Evolutionary conservation across 2,888 invertebrate genomes (phyloP).

Genomic region (Gnatocerus cornutus): DNA sequence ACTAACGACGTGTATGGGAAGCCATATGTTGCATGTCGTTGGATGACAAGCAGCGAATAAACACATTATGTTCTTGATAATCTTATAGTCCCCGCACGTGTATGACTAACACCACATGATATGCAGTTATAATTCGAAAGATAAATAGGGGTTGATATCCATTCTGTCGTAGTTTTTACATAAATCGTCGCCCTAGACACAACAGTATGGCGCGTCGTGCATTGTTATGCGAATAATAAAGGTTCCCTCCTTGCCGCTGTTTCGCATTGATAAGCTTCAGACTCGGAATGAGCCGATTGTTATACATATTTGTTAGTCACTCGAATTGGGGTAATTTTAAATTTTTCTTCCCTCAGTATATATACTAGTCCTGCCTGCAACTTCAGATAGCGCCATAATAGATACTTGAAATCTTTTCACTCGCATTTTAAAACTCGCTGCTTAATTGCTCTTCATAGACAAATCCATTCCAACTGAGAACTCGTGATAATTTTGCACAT

Average conservation of each 20-base stretch:
- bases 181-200: conserved; percentile 62
- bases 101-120: conserved; percentile 69
- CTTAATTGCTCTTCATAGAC: conserved; percentile 42
- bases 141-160: conserved; percentile 69
- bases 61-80: conserved; percentile 63
- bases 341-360: conserved; percentile 45
- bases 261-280: conserved; percentile 60
- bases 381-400: conserved; percentile 48
- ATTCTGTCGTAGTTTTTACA: conserved; percentile 65
- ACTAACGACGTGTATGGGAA: conserved; percentile 52
- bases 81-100: conserved; percentile 62
- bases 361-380: conserved; percentile 43
- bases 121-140: conserved; percentile 67
- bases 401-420: conserved; percentile 41
- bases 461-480: conserved; percentile 32
- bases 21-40: conserved; percentile 60
- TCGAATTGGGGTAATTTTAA: conserved; percentile 49
- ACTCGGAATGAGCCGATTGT: conserved; percentile 58
- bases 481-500: conserved; percentile 25
- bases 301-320: conserved; percentile 52
- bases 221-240: conserved; percentile 61
- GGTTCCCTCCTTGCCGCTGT: conserved; percentile 57
- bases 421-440: conserved; percentile 31
- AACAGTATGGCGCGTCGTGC: conserved; percentile 53
- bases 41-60: conserved; percentile 62